Conservation (phyloP, 2,888 invertebrate species). For the Poecilus cupreus region DNA sequence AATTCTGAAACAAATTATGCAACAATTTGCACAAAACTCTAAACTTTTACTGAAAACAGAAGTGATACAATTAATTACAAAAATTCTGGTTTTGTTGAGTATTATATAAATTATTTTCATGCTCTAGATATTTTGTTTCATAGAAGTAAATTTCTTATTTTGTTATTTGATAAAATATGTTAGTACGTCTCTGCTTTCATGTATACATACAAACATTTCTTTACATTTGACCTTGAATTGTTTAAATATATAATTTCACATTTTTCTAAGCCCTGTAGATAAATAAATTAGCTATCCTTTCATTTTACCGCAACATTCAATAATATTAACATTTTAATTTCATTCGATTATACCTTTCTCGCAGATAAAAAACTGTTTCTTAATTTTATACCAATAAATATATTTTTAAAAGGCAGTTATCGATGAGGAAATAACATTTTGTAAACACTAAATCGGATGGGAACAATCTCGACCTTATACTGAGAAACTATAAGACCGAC, state of each 20-base stretch:
- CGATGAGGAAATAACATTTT: slow-evolving; percentile 35
- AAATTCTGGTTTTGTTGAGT: slow-evolving; percentile 32
- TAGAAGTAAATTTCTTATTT: slow-evolving; percentile 24
- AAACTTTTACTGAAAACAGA: slow-evolving; percentile 25
- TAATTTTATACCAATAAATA: slow-evolving; percentile 32
- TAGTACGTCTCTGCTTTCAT: neutral
- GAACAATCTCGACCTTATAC: neutral
- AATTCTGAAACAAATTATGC: slow-evolving; percentile 30
- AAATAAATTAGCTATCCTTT: neutral
- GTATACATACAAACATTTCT: neutral
- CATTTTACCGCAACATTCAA: neutral
- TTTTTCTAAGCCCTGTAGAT: neutral
- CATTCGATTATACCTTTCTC: neutral
- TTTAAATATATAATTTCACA: slow-evolving; percentile 27
- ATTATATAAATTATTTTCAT: slow-evolving; percentile 45
- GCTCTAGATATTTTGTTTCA: slow-evolving; percentile 31
- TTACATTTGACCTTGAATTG: neutral
- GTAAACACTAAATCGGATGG: neutral
- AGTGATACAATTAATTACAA: slow-evolving; percentile 40
- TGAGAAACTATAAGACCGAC: neutral
- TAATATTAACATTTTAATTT: slow-evolving; percentile 11
- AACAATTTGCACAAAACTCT: slow-evolving; percentile 28
- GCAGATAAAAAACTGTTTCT: slow-evolving; percentile 1
- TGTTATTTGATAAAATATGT: slow-evolving; percentile 18
- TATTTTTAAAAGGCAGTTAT: slow-evolving; percentile 31